Evolutionary conservation across 2,888 invertebrate species (phyloP).

Genomic region (Perithous albicinctus): DNA sequence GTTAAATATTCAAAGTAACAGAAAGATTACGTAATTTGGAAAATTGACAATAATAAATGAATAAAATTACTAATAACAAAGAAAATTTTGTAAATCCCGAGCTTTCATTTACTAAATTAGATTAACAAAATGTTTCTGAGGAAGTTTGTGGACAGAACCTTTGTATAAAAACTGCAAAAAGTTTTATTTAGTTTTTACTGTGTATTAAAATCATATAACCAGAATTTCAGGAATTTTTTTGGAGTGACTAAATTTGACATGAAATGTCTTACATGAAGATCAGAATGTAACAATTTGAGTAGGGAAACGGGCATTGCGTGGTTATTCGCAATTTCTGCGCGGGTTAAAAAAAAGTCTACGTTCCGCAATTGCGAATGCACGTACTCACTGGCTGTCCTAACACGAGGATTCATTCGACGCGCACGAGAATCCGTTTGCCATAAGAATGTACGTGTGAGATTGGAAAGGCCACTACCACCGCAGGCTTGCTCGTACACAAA

Average conservation of each 20-base stretch:
- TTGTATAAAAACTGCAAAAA: too few relatives aligned
- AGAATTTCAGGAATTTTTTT: too few relatives aligned
- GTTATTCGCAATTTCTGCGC: slow-evolving; percentile 18
- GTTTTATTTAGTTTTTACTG: too few relatives aligned
- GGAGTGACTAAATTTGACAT: too few relatives aligned
- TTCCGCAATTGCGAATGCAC: slow-evolving; percentile 32
- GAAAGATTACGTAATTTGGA: too few relatives aligned
- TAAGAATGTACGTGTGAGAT: slow-evolving; percentile 31
- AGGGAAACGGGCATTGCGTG: slow-evolving; percentile 46
- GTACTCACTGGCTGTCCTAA: slow-evolving; percentile 36
- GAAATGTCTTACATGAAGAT: background rate
- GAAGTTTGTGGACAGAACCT: background rate
- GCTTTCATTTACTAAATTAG: too few relatives aligned
- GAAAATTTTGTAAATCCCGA: too few relatives aligned
- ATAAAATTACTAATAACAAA: too few relatives aligned
- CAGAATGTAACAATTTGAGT: slow-evolving; percentile 27
- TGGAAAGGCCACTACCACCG: slow-evolving; percentile 26
- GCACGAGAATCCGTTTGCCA: slow-evolving; percentile 25
- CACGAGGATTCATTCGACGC: slow-evolving; percentile 37
- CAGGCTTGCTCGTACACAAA: background rate
- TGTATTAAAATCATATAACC: too few relatives aligned
- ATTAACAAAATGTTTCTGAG: background rate
- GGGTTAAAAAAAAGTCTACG: slow-evolving; percentile 32
- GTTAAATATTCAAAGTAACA: too few relatives aligned
- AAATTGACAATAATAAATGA: too few relatives aligned